Evolutionary conservation across 2,797 vertebrate genomes (phyloP).

Genomic region (Protonibea diacanthus): DNA sequence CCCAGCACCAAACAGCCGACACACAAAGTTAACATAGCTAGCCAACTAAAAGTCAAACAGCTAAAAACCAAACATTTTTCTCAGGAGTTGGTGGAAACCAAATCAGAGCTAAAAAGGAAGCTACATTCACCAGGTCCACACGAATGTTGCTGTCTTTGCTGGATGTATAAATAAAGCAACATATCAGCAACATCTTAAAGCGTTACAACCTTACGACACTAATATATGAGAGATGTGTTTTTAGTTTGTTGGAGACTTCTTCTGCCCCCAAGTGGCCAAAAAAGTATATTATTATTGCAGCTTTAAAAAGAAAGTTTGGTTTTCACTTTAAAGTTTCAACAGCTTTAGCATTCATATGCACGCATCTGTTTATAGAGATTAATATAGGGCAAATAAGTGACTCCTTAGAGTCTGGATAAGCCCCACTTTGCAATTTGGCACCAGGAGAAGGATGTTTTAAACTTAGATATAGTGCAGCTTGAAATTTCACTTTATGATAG

Average conservation of each 20-base stretch:
- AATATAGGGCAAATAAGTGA: background rate
- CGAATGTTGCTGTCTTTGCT: background rate
- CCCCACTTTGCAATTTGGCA: background rate
- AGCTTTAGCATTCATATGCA: too few species aligned
- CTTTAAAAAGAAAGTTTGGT: background rate
- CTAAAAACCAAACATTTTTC: background rate
- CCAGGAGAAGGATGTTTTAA: background rate
- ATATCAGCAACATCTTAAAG: too few species aligned
- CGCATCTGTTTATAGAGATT: too few species aligned
- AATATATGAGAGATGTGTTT: background rate
- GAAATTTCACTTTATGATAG: background rate
- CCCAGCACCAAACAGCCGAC: background rate
- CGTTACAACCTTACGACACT: too few species aligned
- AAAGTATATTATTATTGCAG: background rate
- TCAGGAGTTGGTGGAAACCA: background rate
- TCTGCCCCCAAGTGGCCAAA: background rate
- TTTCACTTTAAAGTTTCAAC: background rate
- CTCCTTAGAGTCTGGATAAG: background rate
- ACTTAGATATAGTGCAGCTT: background rate
- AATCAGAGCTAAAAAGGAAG: background rate
- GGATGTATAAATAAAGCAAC: background rate
- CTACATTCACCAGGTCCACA: background rate
- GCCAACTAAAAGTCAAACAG: background rate
- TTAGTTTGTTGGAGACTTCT: background rate
- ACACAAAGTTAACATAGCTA: background rate